Conservation (phyloP, 2,797 vertebrate species). For the Galaxias olidus region DNA sequence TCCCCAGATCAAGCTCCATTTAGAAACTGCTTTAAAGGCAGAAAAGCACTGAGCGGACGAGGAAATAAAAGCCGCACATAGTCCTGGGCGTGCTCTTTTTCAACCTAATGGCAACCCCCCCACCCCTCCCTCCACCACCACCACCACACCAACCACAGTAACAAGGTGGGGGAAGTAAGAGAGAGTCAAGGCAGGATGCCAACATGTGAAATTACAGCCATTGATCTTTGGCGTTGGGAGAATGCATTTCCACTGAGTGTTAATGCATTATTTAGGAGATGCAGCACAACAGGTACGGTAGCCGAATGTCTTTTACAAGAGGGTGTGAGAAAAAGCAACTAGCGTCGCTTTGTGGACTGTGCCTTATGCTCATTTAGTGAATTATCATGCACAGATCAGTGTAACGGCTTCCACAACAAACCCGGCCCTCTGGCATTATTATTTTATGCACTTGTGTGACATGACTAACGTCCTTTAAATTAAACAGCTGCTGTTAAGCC, state of each 20-base stretch:
- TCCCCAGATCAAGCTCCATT: slow-evolving; percentile 1
- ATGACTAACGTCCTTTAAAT: slow-evolving; percentile 46
- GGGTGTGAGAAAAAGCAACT: slow-evolving; percentile 20
- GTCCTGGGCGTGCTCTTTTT: slow-evolving; percentile 9
- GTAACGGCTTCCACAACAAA: slow-evolving; percentile 37
- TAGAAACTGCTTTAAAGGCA: slow-evolving; percentile 12
- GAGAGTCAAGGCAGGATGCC: slow-evolving; percentile 32
- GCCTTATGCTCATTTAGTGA: no score
- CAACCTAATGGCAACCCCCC: background rate
- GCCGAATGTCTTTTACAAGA: background rate
- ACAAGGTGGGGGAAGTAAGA: slow-evolving; percentile 25
- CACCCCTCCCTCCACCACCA: background rate
- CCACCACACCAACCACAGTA: slow-evolving; percentile 3
- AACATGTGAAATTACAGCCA: slow-evolving; percentile 64
- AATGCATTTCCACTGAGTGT: slow-evolving; percentile 50
- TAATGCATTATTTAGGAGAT: slow-evolving; percentile 62
- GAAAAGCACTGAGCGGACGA: background rate
- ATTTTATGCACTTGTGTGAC: slow-evolving; percentile 54
- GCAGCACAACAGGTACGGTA: slow-evolving; percentile 53
- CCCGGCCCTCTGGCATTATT: slow-evolving; percentile 47
- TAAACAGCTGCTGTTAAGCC: slow-evolving; percentile 45
- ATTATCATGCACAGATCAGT: slow-evolving; percentile 27
- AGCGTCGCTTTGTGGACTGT: slow-evolving; percentile 24
- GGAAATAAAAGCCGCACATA: slow-evolving; percentile 1
- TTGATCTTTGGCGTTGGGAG: slow-evolving; percentile 58